Evolutionary conservation across 2,888 invertebrate species (phyloP), one percentile per base, ranked within the genome.

Genomic region (Macaria liturata): DNA sequence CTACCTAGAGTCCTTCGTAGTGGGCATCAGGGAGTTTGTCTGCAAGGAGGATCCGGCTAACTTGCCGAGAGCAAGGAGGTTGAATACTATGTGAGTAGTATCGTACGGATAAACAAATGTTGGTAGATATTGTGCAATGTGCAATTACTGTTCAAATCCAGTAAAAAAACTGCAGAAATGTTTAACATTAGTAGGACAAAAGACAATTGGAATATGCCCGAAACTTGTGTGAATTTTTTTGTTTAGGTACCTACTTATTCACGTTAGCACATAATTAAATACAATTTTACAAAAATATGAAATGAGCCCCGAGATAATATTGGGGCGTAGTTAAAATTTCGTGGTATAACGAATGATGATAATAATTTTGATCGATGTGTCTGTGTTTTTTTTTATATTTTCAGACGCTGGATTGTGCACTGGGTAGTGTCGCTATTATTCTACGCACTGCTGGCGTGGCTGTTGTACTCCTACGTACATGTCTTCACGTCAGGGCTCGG

Each of bases 11-110:
- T 65, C 79, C 48, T 97, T 97, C 68, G 94, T 98, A 20, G 84
- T 96, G 55, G 98, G 98, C 0, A 94, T 96, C 9, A 93, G 98
- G 50, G 93, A 94, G 62, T 98, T 94, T 77, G 95, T 96, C 66
- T 92, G 97, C 49, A 97, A 97, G 63, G 98, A 98, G 70, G 95
- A 95, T 67, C 94, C 95, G 0, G 93, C 94, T 0, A 96, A 95
- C 0, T 72, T 98, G 54, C 96, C 97, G 0, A 89, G 94, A 40
- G 96, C 97, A 0, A 92, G 94, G 66, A 93, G 91, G 63, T 80
- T 95, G 30, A 85, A 95, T 46, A 92, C 82, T 70, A 93, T 94
- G 95, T 95, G 75, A 90, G 91, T 95, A 20, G 95, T 95, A 20
- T 53, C 30, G 4, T 30, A n/a, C 32, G 7, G 7, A 30, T 20